Conservation (phyloP, 2,797 vertebrate genomes). For the Dallia pectoralis region DNA sequence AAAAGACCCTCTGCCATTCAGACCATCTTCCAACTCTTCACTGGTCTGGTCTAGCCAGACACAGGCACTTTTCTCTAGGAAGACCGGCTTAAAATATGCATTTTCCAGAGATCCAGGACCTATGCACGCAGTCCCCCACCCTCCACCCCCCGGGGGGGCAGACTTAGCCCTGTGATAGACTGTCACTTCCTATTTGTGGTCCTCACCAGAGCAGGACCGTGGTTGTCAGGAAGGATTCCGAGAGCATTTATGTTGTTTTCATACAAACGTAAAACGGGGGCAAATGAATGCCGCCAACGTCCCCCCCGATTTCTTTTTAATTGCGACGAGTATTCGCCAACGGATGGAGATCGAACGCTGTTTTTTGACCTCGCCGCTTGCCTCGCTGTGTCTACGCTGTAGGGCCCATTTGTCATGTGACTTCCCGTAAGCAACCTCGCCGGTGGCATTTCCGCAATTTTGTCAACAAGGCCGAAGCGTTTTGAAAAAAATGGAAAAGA, state of each 20-base stretch:
- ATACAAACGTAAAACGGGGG: neutral
- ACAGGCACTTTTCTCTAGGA: conserved; percentile 40
- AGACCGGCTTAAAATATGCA: conserved; percentile 29
- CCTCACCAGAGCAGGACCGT: neutral
- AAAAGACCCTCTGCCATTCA: neutral
- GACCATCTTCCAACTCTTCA: neutral
- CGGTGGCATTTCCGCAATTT: conserved; percentile 38
- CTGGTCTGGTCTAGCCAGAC: conserved; percentile 12
- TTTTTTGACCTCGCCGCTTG: no score
- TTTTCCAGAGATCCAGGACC: conserved; percentile 14
- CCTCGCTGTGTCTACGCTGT: neutral
- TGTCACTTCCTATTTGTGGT: neutral
- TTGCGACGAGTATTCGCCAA: neutral
- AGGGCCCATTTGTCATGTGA: neutral
- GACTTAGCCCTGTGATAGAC: conserved; percentile 1
- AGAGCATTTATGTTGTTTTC: neutral
- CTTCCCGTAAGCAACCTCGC: conserved; percentile 25
- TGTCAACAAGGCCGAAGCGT: conserved; percentile 46
- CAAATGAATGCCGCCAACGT: neutral
- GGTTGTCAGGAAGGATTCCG: neutral
- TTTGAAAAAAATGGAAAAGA: conserved; percentile 61
- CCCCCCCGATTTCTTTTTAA: neutral
- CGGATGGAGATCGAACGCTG: no score
- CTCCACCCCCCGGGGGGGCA: neutral
- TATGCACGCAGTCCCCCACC: neutral